Percentiles rank a stretch among this genome's conserved stretches.
Evolutionary conservation across 2,888 invertebrate genomes (phyloP).

Genomic region (Anticlea derivata): DNA sequence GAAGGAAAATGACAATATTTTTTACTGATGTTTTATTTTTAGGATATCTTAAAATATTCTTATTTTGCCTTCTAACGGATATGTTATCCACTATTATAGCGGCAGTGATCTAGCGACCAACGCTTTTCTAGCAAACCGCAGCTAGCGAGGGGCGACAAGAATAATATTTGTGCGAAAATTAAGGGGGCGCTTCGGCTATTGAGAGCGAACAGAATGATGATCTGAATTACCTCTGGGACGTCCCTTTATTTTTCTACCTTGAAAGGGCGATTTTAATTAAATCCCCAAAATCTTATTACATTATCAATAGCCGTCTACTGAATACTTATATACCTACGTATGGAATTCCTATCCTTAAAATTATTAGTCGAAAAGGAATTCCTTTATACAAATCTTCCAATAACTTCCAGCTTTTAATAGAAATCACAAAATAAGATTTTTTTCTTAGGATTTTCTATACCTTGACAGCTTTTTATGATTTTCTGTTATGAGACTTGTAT

Average conservation of each 20-base stretch:
- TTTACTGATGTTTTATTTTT: too few relatives aligned
- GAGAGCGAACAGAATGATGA: conserved; percentile 28
- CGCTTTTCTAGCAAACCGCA: background rate
- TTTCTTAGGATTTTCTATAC: background rate
- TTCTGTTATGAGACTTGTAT: too few relatives aligned
- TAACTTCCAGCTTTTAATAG: too few relatives aligned
- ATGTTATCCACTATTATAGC: too few relatives aligned
- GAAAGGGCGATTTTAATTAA: conserved; percentile 16
- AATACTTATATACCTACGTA: background rate
- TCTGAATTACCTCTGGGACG: conserved; percentile 26
- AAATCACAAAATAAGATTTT: too few relatives aligned
- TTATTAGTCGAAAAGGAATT: background rate
- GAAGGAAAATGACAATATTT: too few relatives aligned
- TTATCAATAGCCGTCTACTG: conserved; percentile 2
- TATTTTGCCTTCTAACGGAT: too few relatives aligned
- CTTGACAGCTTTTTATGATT: too few relatives aligned
- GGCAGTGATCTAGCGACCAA: background rate
- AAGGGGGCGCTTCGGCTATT: conserved; percentile 31
- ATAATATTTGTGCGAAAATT: conserved; percentile 35
- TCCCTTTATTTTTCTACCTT: conserved; percentile 24
- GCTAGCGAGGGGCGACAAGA: conserved; percentile 15
- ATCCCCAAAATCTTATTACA: conserved; percentile 8
- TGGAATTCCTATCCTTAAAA: background rate
- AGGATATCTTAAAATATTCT: too few relatives aligned
- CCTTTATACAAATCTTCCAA: background rate